Evolutionary conservation across 2,888 invertebrate species (phyloP).

Genomic region (Hyposoter didymator): DNA sequence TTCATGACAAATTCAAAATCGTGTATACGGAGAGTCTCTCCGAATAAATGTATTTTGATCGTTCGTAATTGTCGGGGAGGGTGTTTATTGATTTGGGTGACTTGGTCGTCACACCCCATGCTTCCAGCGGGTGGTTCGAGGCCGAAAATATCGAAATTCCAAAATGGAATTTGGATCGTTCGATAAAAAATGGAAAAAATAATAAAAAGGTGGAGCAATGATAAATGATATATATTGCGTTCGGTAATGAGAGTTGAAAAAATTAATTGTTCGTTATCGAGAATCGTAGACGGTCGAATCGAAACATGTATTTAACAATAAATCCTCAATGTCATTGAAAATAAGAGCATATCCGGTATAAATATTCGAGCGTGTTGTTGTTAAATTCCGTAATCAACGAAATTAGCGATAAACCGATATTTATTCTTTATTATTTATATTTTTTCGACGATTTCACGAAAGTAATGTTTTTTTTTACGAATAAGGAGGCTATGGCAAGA

Average conservation of each 20-base stretch:
- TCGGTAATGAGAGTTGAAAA: neutral
- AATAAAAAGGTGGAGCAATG: neutral
- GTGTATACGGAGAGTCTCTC: conserved; percentile 7
- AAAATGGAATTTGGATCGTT: neutral
- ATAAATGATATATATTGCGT: neutral
- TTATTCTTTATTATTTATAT: neutral
- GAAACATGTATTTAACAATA: conserved; percentile 12
- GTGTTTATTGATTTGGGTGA: neutral
- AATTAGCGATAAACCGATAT: neutral
- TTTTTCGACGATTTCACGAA: neutral
- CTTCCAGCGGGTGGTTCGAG: neutral
- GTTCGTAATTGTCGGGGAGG: neutral
- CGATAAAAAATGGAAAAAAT: neutral
- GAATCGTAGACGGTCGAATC: neutral
- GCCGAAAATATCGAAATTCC: neutral
- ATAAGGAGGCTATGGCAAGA: conserved; percentile 5
- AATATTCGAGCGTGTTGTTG: neutral
- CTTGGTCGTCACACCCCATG: neutral
- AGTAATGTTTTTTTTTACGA: neutral
- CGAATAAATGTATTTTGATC: conserved; percentile 11
- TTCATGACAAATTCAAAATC: conserved; percentile 10
- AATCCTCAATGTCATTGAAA: conserved; percentile 8
- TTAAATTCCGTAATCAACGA: neutral
- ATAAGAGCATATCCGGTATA: neutral
- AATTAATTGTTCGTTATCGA: neutral